phyloP scores from a whole-genome alignment of 2,797 vertebrate genomes.

The Macrochelys suwanniensis region DNA sequence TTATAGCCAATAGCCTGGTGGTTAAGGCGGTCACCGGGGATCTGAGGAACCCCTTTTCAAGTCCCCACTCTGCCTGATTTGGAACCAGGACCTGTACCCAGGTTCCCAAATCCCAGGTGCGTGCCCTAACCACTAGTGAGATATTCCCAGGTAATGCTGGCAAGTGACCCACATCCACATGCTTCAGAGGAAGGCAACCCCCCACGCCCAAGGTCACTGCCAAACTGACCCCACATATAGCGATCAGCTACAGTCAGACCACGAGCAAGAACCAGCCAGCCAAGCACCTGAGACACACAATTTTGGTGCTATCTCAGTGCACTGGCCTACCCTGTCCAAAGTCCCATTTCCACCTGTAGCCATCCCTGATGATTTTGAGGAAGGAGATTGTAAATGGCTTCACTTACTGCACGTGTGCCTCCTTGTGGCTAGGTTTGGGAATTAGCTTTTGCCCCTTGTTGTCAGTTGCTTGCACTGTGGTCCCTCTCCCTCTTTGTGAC shows the following conservation, averaged over 20 bases:
- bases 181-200: background rate
- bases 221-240: background rate
- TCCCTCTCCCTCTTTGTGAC: background rate
- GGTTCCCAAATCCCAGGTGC: background rate
- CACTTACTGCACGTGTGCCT: too few relatives aligned
- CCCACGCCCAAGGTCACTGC: background rate
- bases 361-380: too few relatives aligned
- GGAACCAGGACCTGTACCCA: background rate
- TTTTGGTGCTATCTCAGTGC: too few relatives aligned
- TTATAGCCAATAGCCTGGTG: background rate
- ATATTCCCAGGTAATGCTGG: background rate
- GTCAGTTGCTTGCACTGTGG: background rate
- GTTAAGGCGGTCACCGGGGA: background rate
- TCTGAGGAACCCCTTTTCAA: background rate
- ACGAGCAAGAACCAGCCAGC: too few relatives aligned
- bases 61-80: background rate
- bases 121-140: background rate
- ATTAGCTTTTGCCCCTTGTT: too few relatives aligned
- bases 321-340: too few relatives aligned
- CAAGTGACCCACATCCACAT: background rate
- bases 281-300: too few relatives aligned
- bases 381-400: too few relatives aligned
- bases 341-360: too few relatives aligned
- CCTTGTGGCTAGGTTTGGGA: too few relatives aligned
- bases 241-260: too few relatives aligned